Conservation (phyloP, 2,888 invertebrate species). For the Tortricodes alternella region DNA sequence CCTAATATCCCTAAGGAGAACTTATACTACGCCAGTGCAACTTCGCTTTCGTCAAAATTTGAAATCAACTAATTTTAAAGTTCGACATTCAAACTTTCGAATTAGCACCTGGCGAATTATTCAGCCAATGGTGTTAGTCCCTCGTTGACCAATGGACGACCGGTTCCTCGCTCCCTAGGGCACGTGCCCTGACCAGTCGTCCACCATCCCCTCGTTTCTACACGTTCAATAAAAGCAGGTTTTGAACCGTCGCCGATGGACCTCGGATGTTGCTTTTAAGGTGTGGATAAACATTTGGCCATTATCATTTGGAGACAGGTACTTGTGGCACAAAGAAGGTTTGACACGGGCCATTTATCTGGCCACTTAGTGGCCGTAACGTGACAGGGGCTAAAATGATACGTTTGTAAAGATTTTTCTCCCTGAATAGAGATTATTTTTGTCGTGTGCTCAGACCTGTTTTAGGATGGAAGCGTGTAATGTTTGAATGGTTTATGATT, state of each 20-base stretch:
- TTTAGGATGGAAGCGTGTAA: conserved; percentile 53
- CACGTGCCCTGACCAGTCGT: conserved; percentile 62
- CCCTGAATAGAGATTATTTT: conserved; percentile 55
- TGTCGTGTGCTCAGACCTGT: conserved; percentile 68
- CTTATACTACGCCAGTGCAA: background rate
- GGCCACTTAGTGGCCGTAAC: conserved; percentile 71
- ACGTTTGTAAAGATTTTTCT: conserved; percentile 66
- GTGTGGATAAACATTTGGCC: conserved; percentile 64
- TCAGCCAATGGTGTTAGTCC: conserved; percentile 54
- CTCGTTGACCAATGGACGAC: conserved; percentile 72
- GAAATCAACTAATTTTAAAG: background rate
- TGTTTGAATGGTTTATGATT: conserved; percentile 51
- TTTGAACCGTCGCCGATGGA: conserved; percentile 53
- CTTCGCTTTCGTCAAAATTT: background rate
- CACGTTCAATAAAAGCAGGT: conserved; percentile 40
- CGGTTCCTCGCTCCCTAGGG: conserved; percentile 52
- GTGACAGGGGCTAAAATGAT: conserved; percentile 52
- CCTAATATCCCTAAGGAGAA: background rate
- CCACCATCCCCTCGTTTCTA: conserved; percentile 36
- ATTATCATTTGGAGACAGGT: conserved; percentile 67
- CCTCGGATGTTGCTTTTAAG: conserved; percentile 71
- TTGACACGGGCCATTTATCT: conserved; percentile 71
- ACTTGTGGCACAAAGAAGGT: conserved; percentile 57
- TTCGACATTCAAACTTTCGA: conserved; percentile 18
- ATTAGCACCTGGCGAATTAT: conserved; percentile 62